phyloP scores from a whole-genome alignment of 2,113 vertebrate species.

The Gulo gulo region DNA sequence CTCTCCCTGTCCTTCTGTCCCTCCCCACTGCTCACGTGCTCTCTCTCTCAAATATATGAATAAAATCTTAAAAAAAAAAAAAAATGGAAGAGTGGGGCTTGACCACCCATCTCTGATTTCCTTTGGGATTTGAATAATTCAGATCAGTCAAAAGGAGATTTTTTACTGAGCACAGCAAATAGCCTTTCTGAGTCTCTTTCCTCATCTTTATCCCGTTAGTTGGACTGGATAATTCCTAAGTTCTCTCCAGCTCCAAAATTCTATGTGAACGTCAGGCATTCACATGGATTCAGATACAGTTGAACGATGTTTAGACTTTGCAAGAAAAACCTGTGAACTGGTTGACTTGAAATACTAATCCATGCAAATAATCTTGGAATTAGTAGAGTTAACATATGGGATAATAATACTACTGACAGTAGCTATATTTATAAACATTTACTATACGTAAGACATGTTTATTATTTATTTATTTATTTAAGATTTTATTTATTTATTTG shows the following conservation, averaged over 20 bases:
- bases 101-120: not conserved
- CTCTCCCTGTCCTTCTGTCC: not conserved
- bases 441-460: not conserved
- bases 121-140: not conserved
- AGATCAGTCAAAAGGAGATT: not conserved
- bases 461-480: not conserved
- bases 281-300: not conserved
- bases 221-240: not conserved
- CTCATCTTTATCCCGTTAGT: not conserved
- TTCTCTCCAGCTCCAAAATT: not conserved
- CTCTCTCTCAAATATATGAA: not conserved
- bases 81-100: not conserved
- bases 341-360: conserved; percentile 10
- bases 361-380: not conserved
- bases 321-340: conserved; percentile 35
- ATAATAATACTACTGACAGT: not conserved
- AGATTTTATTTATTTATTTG: no score
- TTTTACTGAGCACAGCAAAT: not conserved
- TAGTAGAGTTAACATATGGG: not conserved
- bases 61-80: not conserved
- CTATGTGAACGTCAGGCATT: not conserved
- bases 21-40: not conserved
- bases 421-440: not conserved
- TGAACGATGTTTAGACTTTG: not conserved
- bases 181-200: not conserved